Conservation (phyloP, 2,888 invertebrate genomes). For the Rotaria macrura region DNA sequence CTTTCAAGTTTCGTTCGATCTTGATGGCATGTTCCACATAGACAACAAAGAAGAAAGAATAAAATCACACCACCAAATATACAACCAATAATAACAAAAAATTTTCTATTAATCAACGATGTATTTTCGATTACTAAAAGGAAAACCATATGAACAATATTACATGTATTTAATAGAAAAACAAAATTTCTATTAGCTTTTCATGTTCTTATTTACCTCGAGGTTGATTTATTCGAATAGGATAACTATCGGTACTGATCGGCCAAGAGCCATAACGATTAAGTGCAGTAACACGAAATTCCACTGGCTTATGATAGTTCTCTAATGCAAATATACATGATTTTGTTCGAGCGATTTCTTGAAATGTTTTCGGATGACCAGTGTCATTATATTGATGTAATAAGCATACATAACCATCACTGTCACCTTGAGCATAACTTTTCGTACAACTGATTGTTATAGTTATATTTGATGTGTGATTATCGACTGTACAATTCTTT, state of each 20-base stretch:
- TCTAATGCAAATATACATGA: neutral
- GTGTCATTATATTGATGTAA: neutral
- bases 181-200: too few species aligned
- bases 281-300: conserved; percentile 3
- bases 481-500: neutral
- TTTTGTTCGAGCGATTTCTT: conserved; percentile 16
- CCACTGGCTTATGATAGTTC: neutral
- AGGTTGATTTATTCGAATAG: neutral
- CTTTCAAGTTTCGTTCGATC: neutral
- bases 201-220: neutral
- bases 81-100: neutral
- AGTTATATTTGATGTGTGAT: neutral
- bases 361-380: neutral
- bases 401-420: neutral
- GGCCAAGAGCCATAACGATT: neutral
- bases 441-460: neutral
- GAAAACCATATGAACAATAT: too few species aligned
- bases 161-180: too few species aligned
- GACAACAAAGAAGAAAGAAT: neutral
- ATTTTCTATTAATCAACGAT: neutral
- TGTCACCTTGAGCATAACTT: conserved; percentile 22
- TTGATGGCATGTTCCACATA: neutral
- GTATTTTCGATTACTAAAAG: neutral
- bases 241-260: neutral
- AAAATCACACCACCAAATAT: neutral